Percentiles rank a stretch among this genome's conserved stretches.
These are phyloP conservation scores for Dascillus cervinus DNA, from an alignment of 2,888 invertebrate genomes.

Conservation along the genomic window DNA sequence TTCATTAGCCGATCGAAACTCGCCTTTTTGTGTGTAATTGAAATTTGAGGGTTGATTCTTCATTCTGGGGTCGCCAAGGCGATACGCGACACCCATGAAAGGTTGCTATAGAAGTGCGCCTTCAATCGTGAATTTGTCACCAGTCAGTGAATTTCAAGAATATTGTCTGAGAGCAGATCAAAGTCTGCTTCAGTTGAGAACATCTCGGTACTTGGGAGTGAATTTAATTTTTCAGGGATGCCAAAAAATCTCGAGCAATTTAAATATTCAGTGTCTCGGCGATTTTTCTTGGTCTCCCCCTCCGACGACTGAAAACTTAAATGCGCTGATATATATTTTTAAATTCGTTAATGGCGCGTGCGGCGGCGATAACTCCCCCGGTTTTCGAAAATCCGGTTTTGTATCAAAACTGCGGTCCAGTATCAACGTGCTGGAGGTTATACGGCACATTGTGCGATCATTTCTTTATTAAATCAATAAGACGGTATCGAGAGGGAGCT, in stretches of 20 bases:
- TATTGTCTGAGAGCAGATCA: no score
- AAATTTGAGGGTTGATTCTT: constrained; percentile 25
- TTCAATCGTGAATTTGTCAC: constrained; percentile 26
- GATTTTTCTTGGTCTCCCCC: constrained; percentile 5
- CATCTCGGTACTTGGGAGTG: no score
- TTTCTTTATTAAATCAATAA: constrained; percentile 41
- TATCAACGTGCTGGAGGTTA: constrained; percentile 13
- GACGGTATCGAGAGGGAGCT: constrained; percentile 29
- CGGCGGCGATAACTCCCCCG: constrained; percentile 31
- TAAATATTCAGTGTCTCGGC: no score
- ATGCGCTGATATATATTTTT: constrained; percentile 35
- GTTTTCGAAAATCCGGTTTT: background rate
- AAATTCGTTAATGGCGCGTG: constrained; percentile 37
- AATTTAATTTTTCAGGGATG: no score
- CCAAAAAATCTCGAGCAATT: no score
- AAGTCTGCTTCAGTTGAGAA: no score
- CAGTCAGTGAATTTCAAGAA: no score
- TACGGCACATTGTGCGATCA: constrained; percentile 28
- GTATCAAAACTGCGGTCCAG: constrained; percentile 10
- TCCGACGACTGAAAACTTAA: constrained; percentile 22
- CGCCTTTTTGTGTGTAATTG: constrained; percentile 20
- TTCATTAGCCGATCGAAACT: no score
- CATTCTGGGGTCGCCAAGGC: constrained; percentile 33
- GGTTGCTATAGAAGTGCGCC: constrained; percentile 39
- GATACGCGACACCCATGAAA: constrained; percentile 35